Base-by-base conservation (phyloP, 2,797 vertebrate genomes). In the Hypotaenidia philippensis region DNA sequence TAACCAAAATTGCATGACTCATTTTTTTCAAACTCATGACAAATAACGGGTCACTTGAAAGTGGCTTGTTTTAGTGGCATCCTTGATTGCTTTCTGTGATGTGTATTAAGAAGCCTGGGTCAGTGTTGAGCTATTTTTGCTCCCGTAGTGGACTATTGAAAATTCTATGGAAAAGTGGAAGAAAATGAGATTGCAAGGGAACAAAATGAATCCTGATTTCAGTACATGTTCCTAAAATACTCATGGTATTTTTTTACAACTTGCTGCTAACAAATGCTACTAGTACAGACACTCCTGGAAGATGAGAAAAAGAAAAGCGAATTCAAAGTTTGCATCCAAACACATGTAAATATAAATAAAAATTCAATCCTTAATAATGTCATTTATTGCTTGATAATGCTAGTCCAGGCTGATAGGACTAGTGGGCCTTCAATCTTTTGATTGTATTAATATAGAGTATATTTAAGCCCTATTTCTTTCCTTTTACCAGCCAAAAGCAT, bases 181-280 rank as follows among this genome's bases (percentile, higher is more conserved):
- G 61, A 90, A 93, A 93, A 90, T 65, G 53, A 60, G 63, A 72
- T 95, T 93, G 92, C 56, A 89, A 61, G 40, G 63, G 11, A 60
- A 23, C 15, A 71, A 88, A 75, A 81, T 69, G 14, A 86, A 81
- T 85, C 40, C 50, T 72, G 38, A 88, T 90, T 86, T 93, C 55
- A 40, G 18, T n/a, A 68, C 36, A 14, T 41, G 19, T 69, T 92
- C 45, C 40, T 83, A 61, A 94, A 83, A 53, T 41, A 59, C n/a
- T 47, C 40, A 5, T 23, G 14, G 6, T 78, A 49, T 40, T 70
- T 80, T 65, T 83, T 91, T 34, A 75, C 61, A 64, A 7, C 52
- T 78, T 68, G 5, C 7, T 61, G 26, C 10, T 89, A 91, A 64
- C 64, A 82, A 83, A 57, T 26, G 31, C 19, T 31, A 8, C 29